Evolutionary conservation across 2,888 invertebrate genomes (phyloP).

Genomic region (Apamea anceps): DNA sequence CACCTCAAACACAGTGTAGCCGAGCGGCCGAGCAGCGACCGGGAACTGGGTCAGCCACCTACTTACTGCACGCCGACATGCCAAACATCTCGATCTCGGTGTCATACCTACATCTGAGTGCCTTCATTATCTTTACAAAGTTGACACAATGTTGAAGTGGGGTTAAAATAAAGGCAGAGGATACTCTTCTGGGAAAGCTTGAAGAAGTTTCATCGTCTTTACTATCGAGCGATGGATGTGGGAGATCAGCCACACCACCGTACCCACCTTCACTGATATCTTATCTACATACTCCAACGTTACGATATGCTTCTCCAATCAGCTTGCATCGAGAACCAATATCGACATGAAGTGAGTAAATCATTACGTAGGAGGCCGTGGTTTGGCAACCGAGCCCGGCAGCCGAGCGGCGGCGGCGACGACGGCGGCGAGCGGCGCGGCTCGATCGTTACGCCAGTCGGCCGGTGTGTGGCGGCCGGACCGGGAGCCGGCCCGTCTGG

Average conservation of each 20-base stretch:
- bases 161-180: background rate
- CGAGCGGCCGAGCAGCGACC: background rate
- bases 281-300: background rate
- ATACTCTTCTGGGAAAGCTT: background rate
- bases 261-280: background rate
- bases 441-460: conserved; percentile 37
- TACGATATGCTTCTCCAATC: background rate
- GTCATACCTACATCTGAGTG: background rate
- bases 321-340: background rate
- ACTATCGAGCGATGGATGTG: background rate
- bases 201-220: background rate
- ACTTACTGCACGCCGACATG: background rate
- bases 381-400: conserved; percentile 18
- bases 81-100: conserved; percentile 7
- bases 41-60: conserved; percentile 1
- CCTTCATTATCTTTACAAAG: background rate
- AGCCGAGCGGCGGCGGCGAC: conserved; percentile 2
- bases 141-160: background rate
- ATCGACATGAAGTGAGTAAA: background rate
- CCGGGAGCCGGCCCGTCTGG: conserved; percentile 45
- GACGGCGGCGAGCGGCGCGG: background rate
- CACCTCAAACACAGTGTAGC: background rate
- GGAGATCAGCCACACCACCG: background rate
- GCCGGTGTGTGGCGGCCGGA: conserved; percentile 5
- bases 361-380: background rate